Percentiles rank a stretch among this genome's conserved stretches.
phyloP scores from a whole-genome alignment of 2,888 invertebrate genomes.

The Cheilosia grossa region DNA sequence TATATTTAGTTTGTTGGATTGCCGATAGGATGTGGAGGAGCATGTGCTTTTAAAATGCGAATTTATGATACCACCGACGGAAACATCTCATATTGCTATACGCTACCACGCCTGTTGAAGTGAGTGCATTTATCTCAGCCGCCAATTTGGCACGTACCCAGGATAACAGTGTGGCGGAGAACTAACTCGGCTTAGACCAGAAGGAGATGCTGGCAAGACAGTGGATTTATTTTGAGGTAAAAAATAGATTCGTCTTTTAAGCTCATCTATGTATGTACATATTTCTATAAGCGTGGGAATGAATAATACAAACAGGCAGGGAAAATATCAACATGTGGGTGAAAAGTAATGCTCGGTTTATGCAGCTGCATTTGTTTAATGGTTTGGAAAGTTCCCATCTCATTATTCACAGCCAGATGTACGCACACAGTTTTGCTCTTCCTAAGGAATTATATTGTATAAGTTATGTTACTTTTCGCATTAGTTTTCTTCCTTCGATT shows the following conservation, averaged over 20 bases:
- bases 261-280: background rate
- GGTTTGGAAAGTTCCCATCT: too few species aligned
- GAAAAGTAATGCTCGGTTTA: too few species aligned
- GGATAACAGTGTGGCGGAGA: background rate
- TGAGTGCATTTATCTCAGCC: slow-evolving; percentile 42
- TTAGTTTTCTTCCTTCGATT: too few species aligned
- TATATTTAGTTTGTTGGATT: background rate
- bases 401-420: too few species aligned
- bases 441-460: too few species aligned
- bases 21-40: background rate
- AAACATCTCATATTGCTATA: slow-evolving; percentile 22
- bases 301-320: too few species aligned
- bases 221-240: slow-evolving; percentile 6
- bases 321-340: too few species aligned
- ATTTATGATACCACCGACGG: slow-evolving; percentile 22
- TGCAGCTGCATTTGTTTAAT: too few species aligned
- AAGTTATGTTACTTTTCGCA: too few species aligned
- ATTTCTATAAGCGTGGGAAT: too few species aligned
- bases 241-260: slow-evolving; percentile 5
- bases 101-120: slow-evolving; percentile 18
- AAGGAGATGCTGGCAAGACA: background rate
- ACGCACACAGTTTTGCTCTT: too few species aligned
- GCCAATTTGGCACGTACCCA: slow-evolving; percentile 38
- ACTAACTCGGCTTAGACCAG: background rate
- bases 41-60: background rate